Evolutionary conservation across 2,888 invertebrate genomes (phyloP).

Genomic region (Limnephilus rhombicus): DNA sequence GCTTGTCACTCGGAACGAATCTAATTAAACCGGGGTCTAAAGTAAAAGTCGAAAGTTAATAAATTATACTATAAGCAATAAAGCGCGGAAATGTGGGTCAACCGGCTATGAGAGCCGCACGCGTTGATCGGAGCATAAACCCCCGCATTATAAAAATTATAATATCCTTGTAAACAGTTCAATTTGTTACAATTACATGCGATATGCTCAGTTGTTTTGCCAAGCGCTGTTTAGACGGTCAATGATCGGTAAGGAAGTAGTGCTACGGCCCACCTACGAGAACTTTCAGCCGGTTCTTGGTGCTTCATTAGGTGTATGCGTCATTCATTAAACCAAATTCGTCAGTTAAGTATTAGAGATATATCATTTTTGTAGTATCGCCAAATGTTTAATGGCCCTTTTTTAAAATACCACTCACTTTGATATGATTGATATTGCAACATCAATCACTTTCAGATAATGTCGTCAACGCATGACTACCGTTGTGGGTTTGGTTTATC

Average conservation of each 20-base stretch:
- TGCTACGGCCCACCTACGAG: slow-evolving; percentile 12
- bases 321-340: neutral
- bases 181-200: slow-evolving; percentile 24
- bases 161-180: slow-evolving; percentile 6
- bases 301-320: neutral
- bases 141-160: neutral
- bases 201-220: neutral
- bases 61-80: neutral
- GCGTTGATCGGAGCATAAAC: neutral
- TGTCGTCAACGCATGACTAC: neutral
- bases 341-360: neutral
- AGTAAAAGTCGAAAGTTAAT: slow-evolving; percentile 39
- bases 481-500: neutral
- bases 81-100: slow-evolving; percentile 11
- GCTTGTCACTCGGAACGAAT: slow-evolving; percentile 11
- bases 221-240: neutral
- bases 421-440: neutral
- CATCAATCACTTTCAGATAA: neutral
- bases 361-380: neutral
- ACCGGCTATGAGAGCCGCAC: too few species aligned
- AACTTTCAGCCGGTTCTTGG: neutral
- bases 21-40: slow-evolving; percentile 10
- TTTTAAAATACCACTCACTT: neutral
- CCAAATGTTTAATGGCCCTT: neutral
- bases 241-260: slow-evolving; percentile 17